Conservation (phyloP, 2,888 invertebrate genomes). For the Xestia ashworthii region DNA sequence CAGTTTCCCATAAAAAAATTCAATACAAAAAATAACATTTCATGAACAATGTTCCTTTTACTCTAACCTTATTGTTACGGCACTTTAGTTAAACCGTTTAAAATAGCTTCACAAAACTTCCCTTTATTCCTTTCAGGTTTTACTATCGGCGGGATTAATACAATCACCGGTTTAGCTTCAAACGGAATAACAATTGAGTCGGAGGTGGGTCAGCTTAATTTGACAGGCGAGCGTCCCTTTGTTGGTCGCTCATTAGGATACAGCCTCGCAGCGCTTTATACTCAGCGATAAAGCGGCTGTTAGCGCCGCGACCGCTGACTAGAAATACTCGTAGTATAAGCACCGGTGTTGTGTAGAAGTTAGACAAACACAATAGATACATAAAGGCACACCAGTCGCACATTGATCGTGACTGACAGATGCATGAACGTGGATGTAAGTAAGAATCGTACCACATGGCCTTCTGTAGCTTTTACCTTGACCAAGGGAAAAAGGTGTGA, state of each 20-base stretch:
- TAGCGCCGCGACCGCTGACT: not conserved
- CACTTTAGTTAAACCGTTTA: conserved; percentile 23
- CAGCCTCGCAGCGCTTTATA: conserved; percentile 45
- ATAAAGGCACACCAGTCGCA: not conserved
- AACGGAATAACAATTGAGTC: conserved; percentile 56
- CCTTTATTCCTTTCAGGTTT: conserved; percentile 32
- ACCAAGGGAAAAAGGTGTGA: too few relatives aligned
- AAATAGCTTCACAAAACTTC: conserved; percentile 25
- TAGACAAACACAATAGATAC: not conserved
- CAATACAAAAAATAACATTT: not conserved
- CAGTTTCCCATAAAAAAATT: not conserved
- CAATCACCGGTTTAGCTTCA: conserved; percentile 55
- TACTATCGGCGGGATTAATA: conserved; percentile 45
- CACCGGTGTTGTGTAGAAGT: not conserved
- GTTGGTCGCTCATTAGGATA: conserved; percentile 54
- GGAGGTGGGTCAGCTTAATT: conserved; percentile 60
- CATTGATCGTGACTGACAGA: not conserved
- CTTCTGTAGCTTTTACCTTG: not conserved
- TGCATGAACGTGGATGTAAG: not conserved
- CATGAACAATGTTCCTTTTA: conserved; percentile 8
- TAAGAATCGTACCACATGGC: not conserved
- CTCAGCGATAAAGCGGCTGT: conserved; percentile 30
- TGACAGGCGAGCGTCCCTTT: conserved; percentile 60
- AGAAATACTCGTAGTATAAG: conserved; percentile 14
- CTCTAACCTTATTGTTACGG: conserved; percentile 11